Conservation (phyloP, 1,140 invertebrate species). For the Pachypsylla venusta region DNA sequence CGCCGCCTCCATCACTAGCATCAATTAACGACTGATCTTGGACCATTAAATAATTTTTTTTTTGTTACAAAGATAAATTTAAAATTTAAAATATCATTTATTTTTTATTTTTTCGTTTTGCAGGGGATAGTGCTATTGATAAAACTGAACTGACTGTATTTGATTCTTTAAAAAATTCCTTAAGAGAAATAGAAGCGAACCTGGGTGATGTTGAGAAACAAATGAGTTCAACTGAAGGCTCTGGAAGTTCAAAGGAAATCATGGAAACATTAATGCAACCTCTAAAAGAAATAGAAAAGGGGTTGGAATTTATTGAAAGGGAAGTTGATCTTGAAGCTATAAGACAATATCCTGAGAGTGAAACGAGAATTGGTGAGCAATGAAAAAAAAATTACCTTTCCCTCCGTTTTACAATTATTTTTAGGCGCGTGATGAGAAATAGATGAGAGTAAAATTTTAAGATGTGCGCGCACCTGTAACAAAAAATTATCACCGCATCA, state of each 20-base stretch:
- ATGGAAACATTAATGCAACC: conserved; percentile 35
- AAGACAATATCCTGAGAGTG: conserved; percentile 18
- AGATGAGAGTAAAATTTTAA: no score
- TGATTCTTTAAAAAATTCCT: conserved; percentile 24
- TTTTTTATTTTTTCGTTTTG: conserved; percentile 22
- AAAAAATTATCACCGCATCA: no score
- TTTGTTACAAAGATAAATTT: no score
- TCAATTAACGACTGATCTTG: no score
- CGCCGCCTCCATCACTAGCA: no score
- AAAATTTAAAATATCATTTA: no score
- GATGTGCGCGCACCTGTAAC: no score
- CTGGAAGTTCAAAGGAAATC: background rate
- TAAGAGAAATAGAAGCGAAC: conserved; percentile 25
- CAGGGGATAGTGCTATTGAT: conserved; percentile 22
- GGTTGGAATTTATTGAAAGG: conserved; percentile 35
- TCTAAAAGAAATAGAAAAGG: conserved; percentile 43
- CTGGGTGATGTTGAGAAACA: conserved; percentile 23
- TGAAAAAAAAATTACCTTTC: conserved; percentile 3
- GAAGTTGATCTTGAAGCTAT: conserved; percentile 23
- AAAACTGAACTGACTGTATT: conserved; percentile 25
- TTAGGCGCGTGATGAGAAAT: no score
- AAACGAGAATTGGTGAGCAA: conserved; percentile 10
- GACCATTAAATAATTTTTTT: no score
- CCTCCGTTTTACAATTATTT: no score
- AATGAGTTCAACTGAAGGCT: conserved; percentile 13